phyloP scores from a whole-genome alignment of 2,797 vertebrate genomes.

The Pangasius sanitwongsei region DNA sequence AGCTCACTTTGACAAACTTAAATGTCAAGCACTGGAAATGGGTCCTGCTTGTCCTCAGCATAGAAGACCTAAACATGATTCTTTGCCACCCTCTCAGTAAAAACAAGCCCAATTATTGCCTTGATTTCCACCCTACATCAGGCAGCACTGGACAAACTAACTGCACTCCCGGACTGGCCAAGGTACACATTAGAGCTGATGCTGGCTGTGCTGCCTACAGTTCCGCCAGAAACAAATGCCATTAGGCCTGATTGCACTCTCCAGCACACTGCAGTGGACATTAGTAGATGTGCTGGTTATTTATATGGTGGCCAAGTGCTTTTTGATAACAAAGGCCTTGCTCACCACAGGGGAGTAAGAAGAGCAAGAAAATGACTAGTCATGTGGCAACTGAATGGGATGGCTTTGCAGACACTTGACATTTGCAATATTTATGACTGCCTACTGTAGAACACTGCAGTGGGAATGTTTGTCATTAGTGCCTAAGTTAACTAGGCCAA shows the following conservation, averaged over 20 bases:
- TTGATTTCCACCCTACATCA: conserved; percentile 78
- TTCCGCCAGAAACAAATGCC: conserved; percentile 71
- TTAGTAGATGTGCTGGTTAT: conserved; percentile 78
- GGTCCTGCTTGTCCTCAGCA: conserved; percentile 1
- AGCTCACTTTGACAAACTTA: conserved; percentile 23
- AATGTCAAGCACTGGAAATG: conserved; percentile 34
- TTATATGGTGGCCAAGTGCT: conserved; percentile 76
- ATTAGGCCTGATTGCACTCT: conserved; percentile 82
- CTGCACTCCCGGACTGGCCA: conserved; percentile 75
- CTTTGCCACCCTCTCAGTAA: conserved; percentile 68
- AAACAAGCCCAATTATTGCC: conserved; percentile 76
- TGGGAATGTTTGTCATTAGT: conserved; percentile 27
- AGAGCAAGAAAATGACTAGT: conserved; percentile 65
- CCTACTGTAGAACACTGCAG: background rate
- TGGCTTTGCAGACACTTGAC: conserved; percentile 60
- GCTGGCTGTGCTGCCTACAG: conserved; percentile 64
- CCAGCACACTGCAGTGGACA: conserved; percentile 73
- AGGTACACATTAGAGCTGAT: conserved; percentile 79
- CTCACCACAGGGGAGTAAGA: conserved; percentile 66
- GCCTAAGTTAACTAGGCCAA: conserved; percentile 33
- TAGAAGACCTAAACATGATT: conserved; percentile 17
- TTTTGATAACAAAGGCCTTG: conserved; percentile 77
- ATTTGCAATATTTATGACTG: conserved; percentile 51
- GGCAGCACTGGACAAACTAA: conserved; percentile 75
- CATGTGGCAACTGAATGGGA: conserved; percentile 63